Conservation (phyloP, 1,140 invertebrate species). For the Meteorus sp. region DNA sequence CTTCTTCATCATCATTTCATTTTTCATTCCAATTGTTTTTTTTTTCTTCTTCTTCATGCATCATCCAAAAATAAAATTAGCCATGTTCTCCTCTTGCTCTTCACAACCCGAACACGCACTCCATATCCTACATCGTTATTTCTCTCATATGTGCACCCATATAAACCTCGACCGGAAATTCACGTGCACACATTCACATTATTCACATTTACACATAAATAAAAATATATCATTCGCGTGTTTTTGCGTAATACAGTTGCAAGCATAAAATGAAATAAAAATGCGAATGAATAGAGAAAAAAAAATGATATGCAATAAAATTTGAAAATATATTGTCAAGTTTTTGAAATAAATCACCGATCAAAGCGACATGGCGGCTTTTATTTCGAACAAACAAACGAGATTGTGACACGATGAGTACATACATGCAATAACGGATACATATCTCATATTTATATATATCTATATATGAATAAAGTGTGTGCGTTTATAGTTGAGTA, state of each 20-base stretch:
- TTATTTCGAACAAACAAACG: conserved; percentile 21
- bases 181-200: no score
- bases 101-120: no score
- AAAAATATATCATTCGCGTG: no score
- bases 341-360: conserved; percentile 31
- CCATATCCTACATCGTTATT: conserved; percentile 4
- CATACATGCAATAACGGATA: no score
- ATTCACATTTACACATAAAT: conserved; percentile 25
- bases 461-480: conserved; percentile 6
- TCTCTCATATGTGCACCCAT: no score
- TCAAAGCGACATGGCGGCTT: conserved; percentile 12
- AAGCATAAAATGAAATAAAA: neutral
- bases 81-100: no score
- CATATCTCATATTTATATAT: no score
- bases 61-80: conserved; percentile 10
- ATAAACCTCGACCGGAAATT: neutral
- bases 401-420: no score
- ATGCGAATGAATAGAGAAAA: conserved; percentile 21
- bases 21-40: conserved; percentile 2
- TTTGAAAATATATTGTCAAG: neutral
- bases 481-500: neutral
- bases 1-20: neutral
- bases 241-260: no score
- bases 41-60: neutral
- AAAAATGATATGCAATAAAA: neutral